Base-by-base conservation (phyloP, 1,140 invertebrate genomes). In the Drosophila sproati region DNA sequence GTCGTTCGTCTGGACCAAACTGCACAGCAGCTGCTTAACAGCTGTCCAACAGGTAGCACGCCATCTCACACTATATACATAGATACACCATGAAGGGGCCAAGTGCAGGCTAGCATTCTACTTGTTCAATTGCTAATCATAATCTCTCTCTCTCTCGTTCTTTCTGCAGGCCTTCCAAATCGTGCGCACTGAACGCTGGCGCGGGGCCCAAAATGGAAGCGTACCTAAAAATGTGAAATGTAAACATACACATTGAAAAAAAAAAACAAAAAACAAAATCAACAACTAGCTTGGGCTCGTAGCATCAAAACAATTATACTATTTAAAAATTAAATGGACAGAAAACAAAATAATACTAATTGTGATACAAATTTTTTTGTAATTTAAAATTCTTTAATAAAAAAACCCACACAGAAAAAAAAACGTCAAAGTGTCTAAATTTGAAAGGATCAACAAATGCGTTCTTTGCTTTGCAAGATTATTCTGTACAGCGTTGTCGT, bases 321-420 rank as follows among this genome's bases (percentile, higher is more conserved):
- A 75, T 74, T 68, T 75, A 79, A 78, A 78, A 81, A 70, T 63
- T 47, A 47, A 71, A 85, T 78, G 66, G 48, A 85, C 55, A 43
- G 39, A 68, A 82, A 85, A 76, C 55, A 82, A 86, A 78, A 89
- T 85, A 89, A 89, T 89, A 89, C 86, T 90, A 78, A 89, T 89
- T 89, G 85, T 89, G 85, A 89, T 89, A 89, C 43, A 81, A 63
- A 74, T 86, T 86, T 88, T 88, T 89, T 89, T 89, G 86, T 89
- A 89, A 89, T 90, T 89, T 90, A 88, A 88, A 75, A 80, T 78
- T 82, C 72, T 77, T 82, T 77, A 90, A 78, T 85, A 81, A 88
- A 88, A 78, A 75, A 60, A 51, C 75, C 77, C 32, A 57, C 34
- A 64, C 3, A 39, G 57, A 62, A 29, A 64, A 35, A 73, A 7